A percentile compares a stretch with the other conserved stretches of the same genome.
Evolutionary conservation across 2,113 vertebrate genomes (phyloP).

Genomic region (Collichthys lucidus): DNA sequence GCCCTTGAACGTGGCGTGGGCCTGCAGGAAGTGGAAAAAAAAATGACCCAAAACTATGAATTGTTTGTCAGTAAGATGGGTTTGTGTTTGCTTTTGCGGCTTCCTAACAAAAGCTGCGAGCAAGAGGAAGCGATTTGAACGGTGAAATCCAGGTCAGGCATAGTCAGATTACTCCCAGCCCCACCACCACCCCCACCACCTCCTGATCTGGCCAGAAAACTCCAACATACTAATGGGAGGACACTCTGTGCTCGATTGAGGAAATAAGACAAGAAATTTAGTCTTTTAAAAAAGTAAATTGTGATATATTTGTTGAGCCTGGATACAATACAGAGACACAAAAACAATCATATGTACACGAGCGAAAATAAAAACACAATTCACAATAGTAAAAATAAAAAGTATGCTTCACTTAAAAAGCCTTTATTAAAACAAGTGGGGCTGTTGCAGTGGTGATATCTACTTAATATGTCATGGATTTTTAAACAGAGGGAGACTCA

Average conservation of each 20-base stretch:
- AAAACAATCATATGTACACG: conserved; percentile 67
- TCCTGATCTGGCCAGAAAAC: conserved; percentile 50
- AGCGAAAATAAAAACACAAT: conserved; percentile 65
- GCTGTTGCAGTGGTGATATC: conserved; percentile 40
- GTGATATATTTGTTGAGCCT: conserved; percentile 70
- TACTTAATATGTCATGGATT: conserved; percentile 33
- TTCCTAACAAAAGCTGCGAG: conserved; percentile 61
- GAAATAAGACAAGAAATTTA: conserved; percentile 40
- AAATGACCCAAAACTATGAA: conserved; percentile 49
- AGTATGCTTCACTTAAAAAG: conserved; percentile 38
- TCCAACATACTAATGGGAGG: conserved; percentile 28
- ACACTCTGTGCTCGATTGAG: neutral
- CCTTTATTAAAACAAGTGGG: conserved; percentile 39
- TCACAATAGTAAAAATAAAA: conserved; percentile 42
- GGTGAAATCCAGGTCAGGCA: conserved; percentile 72
- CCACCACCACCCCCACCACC: neutral
- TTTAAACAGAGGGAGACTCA: conserved; percentile 53
- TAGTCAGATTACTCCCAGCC: conserved; percentile 51
- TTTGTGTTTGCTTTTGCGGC: conserved; percentile 56
- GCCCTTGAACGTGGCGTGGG: conserved; percentile 30
- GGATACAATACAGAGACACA: conserved; percentile 68
- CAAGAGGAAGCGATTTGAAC: conserved; percentile 46
- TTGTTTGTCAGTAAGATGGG: conserved; percentile 57
- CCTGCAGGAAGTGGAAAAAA: conserved; percentile 63
- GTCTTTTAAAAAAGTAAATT: conserved; percentile 69